Conservation (phyloP, 2,113 vertebrate species). For the Pongo pygmaeus region DNA sequence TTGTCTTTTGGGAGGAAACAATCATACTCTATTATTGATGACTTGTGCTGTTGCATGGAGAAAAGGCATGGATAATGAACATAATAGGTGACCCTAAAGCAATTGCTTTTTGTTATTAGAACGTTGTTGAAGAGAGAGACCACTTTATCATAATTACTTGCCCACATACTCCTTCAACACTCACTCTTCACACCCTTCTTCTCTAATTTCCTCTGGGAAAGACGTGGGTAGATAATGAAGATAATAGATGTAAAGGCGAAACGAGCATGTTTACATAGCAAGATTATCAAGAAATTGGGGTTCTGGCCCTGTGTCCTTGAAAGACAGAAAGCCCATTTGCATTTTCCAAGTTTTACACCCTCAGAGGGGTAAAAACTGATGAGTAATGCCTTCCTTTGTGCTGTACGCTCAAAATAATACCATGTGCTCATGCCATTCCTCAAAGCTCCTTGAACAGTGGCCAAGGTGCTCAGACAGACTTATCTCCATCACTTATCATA, state of each 20-base stretch:
- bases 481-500: background rate
- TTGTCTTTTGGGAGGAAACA: background rate
- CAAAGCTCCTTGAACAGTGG: background rate
- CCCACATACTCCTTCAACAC: background rate
- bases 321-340: background rate
- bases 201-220: slow-evolving; percentile 11
- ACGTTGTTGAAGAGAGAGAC: background rate
- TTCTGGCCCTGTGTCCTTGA: background rate
- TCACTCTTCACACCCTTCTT: background rate
- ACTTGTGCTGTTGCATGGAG: background rate
- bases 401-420: background rate
- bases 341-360: background rate
- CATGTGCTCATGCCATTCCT: background rate
- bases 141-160: background rate
- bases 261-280: background rate
- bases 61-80: background rate
- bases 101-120: background rate
- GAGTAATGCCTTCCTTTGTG: background rate
- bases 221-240: background rate
- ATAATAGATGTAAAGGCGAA: background rate
- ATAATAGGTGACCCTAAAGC: background rate
- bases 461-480: background rate
- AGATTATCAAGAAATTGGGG: background rate
- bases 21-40: background rate
- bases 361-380: background rate